Evolutionary conservation across 2,113 vertebrate species (phyloP).

Genomic region (mouse (Mus musculus)): DNA sequence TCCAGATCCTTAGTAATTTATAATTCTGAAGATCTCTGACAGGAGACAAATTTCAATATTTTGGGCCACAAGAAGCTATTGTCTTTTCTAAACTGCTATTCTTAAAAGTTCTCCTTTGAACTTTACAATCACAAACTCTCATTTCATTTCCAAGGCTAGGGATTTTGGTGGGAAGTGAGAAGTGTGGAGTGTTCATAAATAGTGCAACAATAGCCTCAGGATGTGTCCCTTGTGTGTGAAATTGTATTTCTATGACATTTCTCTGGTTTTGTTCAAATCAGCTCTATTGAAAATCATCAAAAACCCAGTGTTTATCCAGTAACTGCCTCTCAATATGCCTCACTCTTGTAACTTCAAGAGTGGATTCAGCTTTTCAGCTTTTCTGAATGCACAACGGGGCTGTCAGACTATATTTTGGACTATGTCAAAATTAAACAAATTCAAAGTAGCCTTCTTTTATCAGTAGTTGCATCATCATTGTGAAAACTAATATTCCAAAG

Average conservation of each 20-base stretch:
- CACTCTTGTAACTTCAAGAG: constrained; percentile 71
- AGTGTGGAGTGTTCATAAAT: constrained; percentile 65
- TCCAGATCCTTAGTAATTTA: constrained; percentile 69
- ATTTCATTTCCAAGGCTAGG: constrained; percentile 61
- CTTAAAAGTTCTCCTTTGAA: constrained; percentile 60
- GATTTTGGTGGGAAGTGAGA: constrained; percentile 56
- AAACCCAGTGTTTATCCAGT: constrained; percentile 76
- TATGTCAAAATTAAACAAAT: constrained; percentile 65
- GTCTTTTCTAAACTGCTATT: constrained; percentile 62
- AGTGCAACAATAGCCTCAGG: constrained; percentile 57
- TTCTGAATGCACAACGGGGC: constrained; percentile 59
- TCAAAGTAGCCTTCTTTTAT: constrained; percentile 39
- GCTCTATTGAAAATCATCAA: constrained; percentile 79
- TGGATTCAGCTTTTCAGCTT: constrained; percentile 74
- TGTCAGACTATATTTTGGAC: constrained; percentile 5
- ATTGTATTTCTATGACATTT: constrained; percentile 79
- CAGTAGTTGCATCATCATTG: not conserved
- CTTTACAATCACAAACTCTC: constrained; percentile 48
- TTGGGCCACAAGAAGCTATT: constrained; percentile 40
- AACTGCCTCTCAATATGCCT: constrained; percentile 73
- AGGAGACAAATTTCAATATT: constrained; percentile 44
- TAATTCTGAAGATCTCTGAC: constrained; percentile 61
- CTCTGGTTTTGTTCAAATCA: constrained; percentile 78
- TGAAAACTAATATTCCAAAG: not conserved
- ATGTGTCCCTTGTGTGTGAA: constrained; percentile 69